These are phyloP conservation scores for Pteria penguin DNA, from an alignment of 2,888 invertebrate genomes.

Conservation along the genomic window DNA sequence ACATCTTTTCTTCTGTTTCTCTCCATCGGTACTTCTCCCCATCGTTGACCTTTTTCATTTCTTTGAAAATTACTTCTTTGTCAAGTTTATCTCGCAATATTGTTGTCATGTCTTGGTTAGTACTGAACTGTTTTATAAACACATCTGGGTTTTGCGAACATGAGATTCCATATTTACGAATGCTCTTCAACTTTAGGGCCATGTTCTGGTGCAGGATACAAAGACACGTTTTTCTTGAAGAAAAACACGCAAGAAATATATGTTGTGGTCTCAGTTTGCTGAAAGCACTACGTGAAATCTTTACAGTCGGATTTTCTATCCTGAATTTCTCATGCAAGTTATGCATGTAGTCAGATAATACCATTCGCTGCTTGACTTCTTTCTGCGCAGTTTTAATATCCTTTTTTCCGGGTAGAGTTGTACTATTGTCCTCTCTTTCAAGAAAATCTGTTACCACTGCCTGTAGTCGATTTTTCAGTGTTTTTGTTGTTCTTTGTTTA, in stretches of 20 bases:
- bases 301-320: constrained; percentile 26
- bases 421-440: constrained; percentile 2
- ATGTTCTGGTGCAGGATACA: constrained; percentile 49
- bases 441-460: neutral
- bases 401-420: neutral
- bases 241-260: constrained; percentile 33
- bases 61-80: constrained; percentile 1
- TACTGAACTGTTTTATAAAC: neutral
- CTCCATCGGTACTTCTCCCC: constrained; percentile 15
- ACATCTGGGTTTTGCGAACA: constrained; percentile 23
- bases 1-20: constrained; percentile 19
- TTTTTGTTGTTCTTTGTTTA: neutral
- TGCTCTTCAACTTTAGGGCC: constrained; percentile 38
- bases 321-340: constrained; percentile 25
- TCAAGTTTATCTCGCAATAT: neutral
- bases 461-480: neutral
- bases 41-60: constrained; percentile 15
- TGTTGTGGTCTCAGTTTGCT: constrained; percentile 30
- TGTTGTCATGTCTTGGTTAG: neutral
- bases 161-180: constrained; percentile 8
- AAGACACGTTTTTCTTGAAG: constrained; percentile 40
- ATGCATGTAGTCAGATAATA: constrained; percentile 10
- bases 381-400: neutral
- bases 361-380: neutral
- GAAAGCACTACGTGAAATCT: constrained; percentile 30